These are phyloP conservation scores for Euzophera pinguis DNA, from an alignment of 2,888 invertebrate genomes.

Conservation along the genomic window DNA sequence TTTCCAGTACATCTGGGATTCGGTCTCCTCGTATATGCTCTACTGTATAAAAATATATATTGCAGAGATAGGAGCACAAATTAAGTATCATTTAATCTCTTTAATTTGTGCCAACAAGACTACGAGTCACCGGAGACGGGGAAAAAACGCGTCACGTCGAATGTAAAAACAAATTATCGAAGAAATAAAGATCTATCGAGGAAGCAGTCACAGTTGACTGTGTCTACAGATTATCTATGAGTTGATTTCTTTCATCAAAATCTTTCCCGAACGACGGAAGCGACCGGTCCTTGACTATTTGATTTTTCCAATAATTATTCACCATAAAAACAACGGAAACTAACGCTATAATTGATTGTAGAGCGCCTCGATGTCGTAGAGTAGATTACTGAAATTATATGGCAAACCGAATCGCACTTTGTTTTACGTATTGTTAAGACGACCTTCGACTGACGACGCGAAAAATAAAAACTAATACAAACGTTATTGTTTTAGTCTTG, in stretches of 20 bases:
- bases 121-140: constrained; percentile 38
- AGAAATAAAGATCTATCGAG: constrained; percentile 70
- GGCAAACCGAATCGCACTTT: constrained; percentile 72
- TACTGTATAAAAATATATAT: no score
- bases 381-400: constrained; percentile 76
- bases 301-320: constrained; percentile 73
- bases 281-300: constrained; percentile 65
- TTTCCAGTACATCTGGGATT: no score
- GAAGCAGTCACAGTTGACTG: constrained; percentile 77
- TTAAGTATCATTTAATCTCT: background rate
- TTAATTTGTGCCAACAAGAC: constrained; percentile 42
- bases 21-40: no score
- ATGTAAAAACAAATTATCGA: constrained; percentile 74
- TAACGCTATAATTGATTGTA: constrained; percentile 74
- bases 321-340: constrained; percentile 73
- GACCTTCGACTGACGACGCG: constrained; percentile 60
- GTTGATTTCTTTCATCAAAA: constrained; percentile 57
- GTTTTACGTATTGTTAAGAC: constrained; percentile 69
- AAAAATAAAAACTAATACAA: constrained; percentile 75
- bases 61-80: background rate
- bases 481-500: constrained; percentile 72
- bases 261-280: constrained; percentile 60
- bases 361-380: constrained; percentile 71
- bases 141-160: constrained; percentile 62
- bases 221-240: constrained; percentile 69